A percentile compares a stretch with the other conserved stretches of the same genome.
phyloP scores from a whole-genome alignment of 2,797 vertebrate genomes.

The Philypnodon macrostomus region DNA sequence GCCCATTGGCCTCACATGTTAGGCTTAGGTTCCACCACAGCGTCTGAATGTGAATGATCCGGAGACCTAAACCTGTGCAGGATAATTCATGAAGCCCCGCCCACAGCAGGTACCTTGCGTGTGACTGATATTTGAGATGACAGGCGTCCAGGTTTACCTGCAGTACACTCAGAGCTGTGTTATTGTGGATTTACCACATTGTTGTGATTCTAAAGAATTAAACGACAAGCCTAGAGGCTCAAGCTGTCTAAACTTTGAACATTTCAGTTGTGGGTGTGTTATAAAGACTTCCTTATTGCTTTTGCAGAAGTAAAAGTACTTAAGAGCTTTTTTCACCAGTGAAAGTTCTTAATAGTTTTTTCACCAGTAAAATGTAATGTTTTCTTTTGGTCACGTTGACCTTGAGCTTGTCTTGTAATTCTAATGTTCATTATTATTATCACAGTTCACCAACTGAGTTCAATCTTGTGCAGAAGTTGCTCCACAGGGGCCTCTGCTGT shows the following conservation, averaged over 20 bases:
- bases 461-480: background rate
- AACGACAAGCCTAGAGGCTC: background rate
- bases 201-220: background rate
- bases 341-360: too few relatives aligned
- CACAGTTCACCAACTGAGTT: too few relatives aligned
- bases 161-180: conserved; percentile 5
- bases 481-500: conserved; percentile 33
- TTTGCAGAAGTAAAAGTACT: too few relatives aligned
- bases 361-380: too few relatives aligned
- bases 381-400: too few relatives aligned
- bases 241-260: conserved; percentile 3
- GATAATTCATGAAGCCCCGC: conserved; percentile 56
- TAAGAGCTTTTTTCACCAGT: too few relatives aligned
- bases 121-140: conserved; percentile 24
- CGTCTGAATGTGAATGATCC: conserved; percentile 32
- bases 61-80: conserved; percentile 49
- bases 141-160: conserved; percentile 48
- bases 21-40: conserved; percentile 31
- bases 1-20: conserved; percentile 59
- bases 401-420: too few relatives aligned
- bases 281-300: background rate
- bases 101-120: conserved; percentile 39
- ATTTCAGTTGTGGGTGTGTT: background rate
- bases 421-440: too few relatives aligned
- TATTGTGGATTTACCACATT: background rate